phyloP scores from a whole-genome alignment of 2,888 invertebrate species.

The Leptothorax acervorum region DNA sequence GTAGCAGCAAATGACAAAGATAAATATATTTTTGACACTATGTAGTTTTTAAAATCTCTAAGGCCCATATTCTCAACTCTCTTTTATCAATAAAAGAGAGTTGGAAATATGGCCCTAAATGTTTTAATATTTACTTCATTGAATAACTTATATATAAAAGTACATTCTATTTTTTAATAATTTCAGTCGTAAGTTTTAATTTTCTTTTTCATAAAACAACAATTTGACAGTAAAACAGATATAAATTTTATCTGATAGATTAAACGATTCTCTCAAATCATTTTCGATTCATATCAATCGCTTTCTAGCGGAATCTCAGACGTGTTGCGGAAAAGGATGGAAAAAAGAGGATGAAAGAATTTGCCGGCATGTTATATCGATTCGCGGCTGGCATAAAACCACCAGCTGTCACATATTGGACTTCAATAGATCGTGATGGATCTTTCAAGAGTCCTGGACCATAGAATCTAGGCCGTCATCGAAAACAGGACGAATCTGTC shows the following conservation, averaged over 20 bases:
- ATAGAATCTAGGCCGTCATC: conserved; percentile 42
- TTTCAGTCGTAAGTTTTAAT: background rate
- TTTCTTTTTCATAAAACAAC: background rate
- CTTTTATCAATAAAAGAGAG: too few relatives aligned
- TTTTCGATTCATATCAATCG: background rate
- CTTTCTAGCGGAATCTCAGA: conserved; percentile 9
- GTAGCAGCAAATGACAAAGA: background rate
- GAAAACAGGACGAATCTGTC: conserved; percentile 65
- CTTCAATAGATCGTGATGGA: conserved; percentile 67
- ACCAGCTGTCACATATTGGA: conserved; percentile 60
- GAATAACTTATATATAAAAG: too few relatives aligned
- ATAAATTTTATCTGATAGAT: background rate
- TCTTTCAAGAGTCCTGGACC: conserved; percentile 65
- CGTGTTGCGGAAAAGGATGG: background rate
- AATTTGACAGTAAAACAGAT: background rate
- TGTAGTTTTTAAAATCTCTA: background rate
- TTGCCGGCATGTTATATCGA: background rate
- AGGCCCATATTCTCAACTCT: too few relatives aligned
- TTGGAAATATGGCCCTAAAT: background rate
- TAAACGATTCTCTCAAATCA: background rate
- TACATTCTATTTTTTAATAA: background rate
- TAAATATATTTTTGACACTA: background rate
- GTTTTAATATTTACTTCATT: background rate
- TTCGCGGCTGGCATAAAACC: conserved; percentile 12
- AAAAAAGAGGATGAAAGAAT: background rate